Base-by-base conservation (phyloP, 2,113 vertebrate species). In the Camelus dromedarius region DNA sequence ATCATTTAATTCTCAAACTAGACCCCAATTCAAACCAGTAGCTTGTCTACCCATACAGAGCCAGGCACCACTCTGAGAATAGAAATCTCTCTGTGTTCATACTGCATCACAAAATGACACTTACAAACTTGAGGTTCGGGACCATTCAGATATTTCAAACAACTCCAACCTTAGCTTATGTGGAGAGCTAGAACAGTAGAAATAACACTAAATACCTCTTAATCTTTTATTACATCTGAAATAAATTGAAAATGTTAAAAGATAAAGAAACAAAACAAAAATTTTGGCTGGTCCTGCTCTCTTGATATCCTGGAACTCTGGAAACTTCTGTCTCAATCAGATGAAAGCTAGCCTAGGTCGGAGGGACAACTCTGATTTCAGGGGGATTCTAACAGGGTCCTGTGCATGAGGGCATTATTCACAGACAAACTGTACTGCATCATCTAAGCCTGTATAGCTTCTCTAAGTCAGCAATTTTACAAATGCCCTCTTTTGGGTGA, bases 181-280 rank as follows among this genome's bases (percentile, higher is more conserved):
- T 30, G 20, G 26, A 91, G 19, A 70, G 85, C 20, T 58, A 1
- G 8, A 80, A 84, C 20, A 82, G 9, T n/a, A 1, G 83, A 38
- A 72, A 6, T 70, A 70, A 15, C 35, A 54, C 15, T 32, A 76
- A 90, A 95, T 18, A 69, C 3, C 77, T 0, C 38, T 64, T 73
- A 8, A 32, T 72, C 19, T 80, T 91, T 72, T 42, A 87, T 69
- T 96, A 80, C 3, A 58, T 69, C 9, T 54, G 20, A 73, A 83
- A 24, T 66, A 30, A 60, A 30, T 50, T 6, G 6, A 60, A 75
- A 94, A 32, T 62, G 2, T 50, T 83, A 56, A 64, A 81, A 28
- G 38, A n/a, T 76, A 35, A 30, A 69, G 20, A 48, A 81, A 76
- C 10, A 60, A 81, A 90, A 62, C 4, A 50, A 35, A 72, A 13